A percentile compares a stretch with the other conserved stretches of the same genome.
Evolutionary conservation across 2,797 vertebrate genomes (phyloP).

Genomic region (Holocentrus rufus): DNA sequence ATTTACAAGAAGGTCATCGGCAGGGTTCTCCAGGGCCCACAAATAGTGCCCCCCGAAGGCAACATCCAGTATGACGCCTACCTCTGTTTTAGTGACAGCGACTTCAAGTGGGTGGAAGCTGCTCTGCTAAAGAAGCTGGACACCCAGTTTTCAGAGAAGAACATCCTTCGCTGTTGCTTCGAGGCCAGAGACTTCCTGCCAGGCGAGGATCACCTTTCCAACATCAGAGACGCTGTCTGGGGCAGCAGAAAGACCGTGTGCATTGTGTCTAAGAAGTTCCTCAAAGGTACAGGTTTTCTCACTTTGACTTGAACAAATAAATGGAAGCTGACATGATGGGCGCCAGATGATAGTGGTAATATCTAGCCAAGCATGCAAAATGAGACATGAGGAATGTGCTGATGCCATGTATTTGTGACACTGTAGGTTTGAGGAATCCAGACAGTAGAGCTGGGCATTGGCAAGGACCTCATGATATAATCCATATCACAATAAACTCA

Average conservation of each 20-base stretch:
- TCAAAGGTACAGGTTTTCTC: constrained; percentile 70
- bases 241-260: constrained; percentile 88
- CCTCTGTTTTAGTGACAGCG: constrained; percentile 86
- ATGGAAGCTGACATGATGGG: not conserved
- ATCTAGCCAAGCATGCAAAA: too few relatives aligned
- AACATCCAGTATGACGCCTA: constrained; percentile 83
- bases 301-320: not conserved
- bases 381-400: too few relatives aligned
- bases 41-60: constrained; percentile 15
- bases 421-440: too few relatives aligned
- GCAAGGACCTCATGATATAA: too few relatives aligned
- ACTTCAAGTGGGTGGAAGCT: constrained; percentile 89
- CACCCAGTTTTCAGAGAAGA: constrained; percentile 84
- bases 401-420: too few relatives aligned
- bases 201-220: constrained; percentile 86
- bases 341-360: too few relatives aligned
- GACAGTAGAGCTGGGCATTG: too few relatives aligned
- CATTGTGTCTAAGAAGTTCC: constrained; percentile 89
- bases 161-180: constrained; percentile 87
- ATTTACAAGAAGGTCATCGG: constrained; percentile 79
- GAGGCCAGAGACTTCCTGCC: constrained; percentile 93
- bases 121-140: constrained; percentile 87
- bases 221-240: constrained; percentile 89
- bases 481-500: too few relatives aligned
- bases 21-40: constrained; percentile 65